These are phyloP conservation scores for Agelaius phoeniceus DNA, from an alignment of 2,113 vertebrate species.

Conservation along the genomic window DNA sequence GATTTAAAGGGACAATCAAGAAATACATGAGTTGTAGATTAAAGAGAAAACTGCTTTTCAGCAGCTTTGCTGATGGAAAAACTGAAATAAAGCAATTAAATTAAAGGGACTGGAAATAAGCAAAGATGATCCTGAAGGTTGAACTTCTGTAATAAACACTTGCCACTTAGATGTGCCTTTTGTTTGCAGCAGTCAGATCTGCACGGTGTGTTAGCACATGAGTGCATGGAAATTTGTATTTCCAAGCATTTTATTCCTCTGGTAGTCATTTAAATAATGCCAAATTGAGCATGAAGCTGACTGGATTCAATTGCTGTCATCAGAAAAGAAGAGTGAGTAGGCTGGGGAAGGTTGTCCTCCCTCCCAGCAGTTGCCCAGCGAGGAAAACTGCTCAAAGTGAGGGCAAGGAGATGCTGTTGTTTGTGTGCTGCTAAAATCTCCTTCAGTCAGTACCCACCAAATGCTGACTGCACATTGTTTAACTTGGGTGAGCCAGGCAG, in stretches of 20 bases:
- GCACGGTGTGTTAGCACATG: not conserved
- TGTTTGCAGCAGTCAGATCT: not conserved
- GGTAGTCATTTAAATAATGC: slow-evolving; percentile 33
- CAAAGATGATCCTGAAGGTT: not conserved
- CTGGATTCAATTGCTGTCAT: slow-evolving; percentile 8
- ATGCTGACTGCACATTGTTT: not conserved
- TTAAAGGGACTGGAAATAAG: not conserved
- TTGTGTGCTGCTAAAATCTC: not conserved
- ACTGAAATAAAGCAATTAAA: not conserved
- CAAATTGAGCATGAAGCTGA: slow-evolving; percentile 53
- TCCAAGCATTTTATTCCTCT: slow-evolving; percentile 25
- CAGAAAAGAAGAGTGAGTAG: not conserved
- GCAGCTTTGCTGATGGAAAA: not conserved
- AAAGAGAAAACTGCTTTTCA: not conserved
- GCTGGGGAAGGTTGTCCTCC: not conserved
- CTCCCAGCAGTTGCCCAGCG: not conserved
- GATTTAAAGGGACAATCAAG: not conserved
- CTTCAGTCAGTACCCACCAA: not conserved
- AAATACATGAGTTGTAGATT: not conserved
- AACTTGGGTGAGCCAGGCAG: not conserved
- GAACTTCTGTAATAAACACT: not conserved
- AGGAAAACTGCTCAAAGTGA: not conserved
- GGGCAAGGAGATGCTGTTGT: not conserved
- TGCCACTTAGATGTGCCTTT: not conserved
- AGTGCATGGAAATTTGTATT: not conserved